Evolutionary conservation across 1,140 invertebrate species (phyloP), one percentile per base, ranked within the genome.

Genomic region (Anastrepha obliqua): DNA sequence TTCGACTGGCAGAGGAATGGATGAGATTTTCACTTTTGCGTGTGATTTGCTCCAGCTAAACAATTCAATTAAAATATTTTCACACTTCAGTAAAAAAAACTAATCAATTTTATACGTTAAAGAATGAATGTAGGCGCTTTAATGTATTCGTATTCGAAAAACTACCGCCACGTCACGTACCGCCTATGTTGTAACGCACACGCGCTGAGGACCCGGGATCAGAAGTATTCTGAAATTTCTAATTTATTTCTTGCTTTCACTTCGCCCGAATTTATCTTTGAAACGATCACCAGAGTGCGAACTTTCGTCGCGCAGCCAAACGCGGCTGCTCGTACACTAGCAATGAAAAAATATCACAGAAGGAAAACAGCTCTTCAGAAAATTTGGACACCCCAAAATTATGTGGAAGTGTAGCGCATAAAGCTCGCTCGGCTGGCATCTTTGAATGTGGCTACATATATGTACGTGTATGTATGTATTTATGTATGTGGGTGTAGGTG

Each of bases 271-370:
- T 17, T 70, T 70, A 8, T 70, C 11, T 13, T 20, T 55, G 55
- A 17, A 81, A 58, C 47, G 74, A 81, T 81, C 74, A 81, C 47
- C 20, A 81, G 47, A 81, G 20, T 81, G 74, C 74, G 74, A 81
- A 81, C 74, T 55, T 81, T 81, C n/a, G 74, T 81, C 74, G 74
- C 47, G 74, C 74, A 55, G 74, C 74, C 74, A 81, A 55, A 81
- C 74, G 11, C 74, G 74, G 74, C 74, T 42, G 74, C 47, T 81
- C 74, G 74, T 55, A 81, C 47, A 81, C 74, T 81, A 81, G 74
- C 51, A 81, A 29, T 55, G 47, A 81, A 81, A n/a, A 81, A 55
- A 81, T 81, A 20, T 81, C 74, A 15, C 74, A 81, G 20, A 81
- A 44, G 47, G 74, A 81, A 42, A 29, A 81, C 17, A 81, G 17